Percentiles rank a stretch among this genome's conserved stretches.
phyloP scores from a whole-genome alignment of 23 tunicate species.

The Trididemnum miniatum region DNA sequence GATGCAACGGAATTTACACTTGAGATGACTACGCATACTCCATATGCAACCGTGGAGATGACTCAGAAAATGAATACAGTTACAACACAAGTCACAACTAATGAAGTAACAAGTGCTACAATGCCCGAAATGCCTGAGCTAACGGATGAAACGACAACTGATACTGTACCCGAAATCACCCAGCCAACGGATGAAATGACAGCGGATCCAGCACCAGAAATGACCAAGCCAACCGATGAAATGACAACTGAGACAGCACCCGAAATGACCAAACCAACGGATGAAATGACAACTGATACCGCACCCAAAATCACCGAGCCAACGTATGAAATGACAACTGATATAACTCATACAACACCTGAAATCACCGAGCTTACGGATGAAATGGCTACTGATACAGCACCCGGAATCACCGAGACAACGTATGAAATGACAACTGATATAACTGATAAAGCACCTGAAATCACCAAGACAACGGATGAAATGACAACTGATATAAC shows the following conservation, averaged over 20 bases:
- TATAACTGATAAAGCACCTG: no score
- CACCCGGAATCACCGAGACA: no score
- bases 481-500: no score
- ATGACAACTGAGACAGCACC: background rate
- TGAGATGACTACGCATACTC: no score
- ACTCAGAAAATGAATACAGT: background rate
- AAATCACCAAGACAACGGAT: no score
- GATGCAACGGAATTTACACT: no score
- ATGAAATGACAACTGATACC: background rate
- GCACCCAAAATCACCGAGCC: no score
- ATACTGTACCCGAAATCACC: background rate
- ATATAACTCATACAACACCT: background rate
- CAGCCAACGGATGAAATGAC: background rate
- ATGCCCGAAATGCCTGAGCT: background rate
- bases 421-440: no score
- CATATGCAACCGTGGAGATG: background rate
- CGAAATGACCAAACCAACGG: background rate
- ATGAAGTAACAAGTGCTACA: background rate
- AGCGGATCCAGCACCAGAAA: background rate
- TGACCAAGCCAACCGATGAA: background rate
- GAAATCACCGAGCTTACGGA: no score
- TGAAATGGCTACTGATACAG: no score
- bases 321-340: no score
- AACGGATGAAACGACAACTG: background rate
- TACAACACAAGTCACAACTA: slow-evolving; percentile 8